Conservation (phyloP, 2,797 vertebrate species). For the Gallirallus australis region DNA sequence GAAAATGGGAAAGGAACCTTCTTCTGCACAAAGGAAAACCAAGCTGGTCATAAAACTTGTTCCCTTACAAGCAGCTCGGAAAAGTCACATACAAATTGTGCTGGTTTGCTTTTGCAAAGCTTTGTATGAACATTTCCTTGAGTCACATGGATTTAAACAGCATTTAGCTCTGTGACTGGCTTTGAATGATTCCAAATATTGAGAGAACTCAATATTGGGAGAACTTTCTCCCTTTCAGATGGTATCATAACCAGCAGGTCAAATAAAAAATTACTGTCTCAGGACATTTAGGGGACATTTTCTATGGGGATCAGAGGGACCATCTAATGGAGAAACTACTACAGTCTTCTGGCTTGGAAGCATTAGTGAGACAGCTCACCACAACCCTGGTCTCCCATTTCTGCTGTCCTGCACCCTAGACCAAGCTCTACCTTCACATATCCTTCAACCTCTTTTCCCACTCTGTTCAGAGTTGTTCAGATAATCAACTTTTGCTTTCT, state of each 20-base stretch:
- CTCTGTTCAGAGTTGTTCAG: neutral
- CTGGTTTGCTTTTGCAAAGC: neutral
- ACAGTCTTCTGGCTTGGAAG: neutral
- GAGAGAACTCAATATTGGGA: neutral
- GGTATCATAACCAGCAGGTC: neutral
- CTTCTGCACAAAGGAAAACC: neutral
- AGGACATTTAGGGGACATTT: neutral
- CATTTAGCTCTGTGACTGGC: neutral
- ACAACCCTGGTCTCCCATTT: neutral
- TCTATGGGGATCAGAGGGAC: neutral
- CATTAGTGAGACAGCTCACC: neutral
- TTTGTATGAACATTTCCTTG: neutral
- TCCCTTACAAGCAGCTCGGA: neutral
- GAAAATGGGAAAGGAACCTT: neutral
- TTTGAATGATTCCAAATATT: neutral
- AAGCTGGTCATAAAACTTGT: constrained; percentile 3
- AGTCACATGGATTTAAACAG: neutral
- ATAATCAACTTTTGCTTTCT: neutral
- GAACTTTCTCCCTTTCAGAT: neutral
- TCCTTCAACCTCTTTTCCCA: neutral
- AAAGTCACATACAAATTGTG: neutral
- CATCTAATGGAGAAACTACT: neutral
- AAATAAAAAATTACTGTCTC: neutral
- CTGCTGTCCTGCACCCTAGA: neutral
- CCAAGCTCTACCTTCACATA: neutral